Evolutionary conservation across 1,140 invertebrate genomes (phyloP).

Genomic region (Pararge aegeria): DNA sequence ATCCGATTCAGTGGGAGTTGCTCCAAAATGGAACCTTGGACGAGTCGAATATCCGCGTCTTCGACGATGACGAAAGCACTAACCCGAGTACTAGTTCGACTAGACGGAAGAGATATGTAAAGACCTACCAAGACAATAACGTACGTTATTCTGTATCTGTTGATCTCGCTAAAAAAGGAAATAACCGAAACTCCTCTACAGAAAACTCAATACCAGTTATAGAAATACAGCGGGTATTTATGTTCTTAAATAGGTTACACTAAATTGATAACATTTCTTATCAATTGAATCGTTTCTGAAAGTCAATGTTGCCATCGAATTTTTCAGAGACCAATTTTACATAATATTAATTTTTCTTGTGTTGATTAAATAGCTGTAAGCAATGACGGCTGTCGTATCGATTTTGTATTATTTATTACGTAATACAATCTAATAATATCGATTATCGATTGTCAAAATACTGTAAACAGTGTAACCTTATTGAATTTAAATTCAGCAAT

Average conservation of each 20-base stretch:
- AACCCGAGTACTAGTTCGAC: slow-evolving; percentile 36
- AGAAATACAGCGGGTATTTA: slow-evolving; percentile 68
- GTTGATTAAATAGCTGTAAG: too few relatives aligned
- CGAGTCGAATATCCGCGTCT: slow-evolving; percentile 43
- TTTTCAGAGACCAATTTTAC: too few relatives aligned
- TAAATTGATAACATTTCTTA: neutral
- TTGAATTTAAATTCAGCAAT: too few relatives aligned
- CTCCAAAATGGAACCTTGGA: slow-evolving; percentile 59
- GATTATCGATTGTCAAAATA: neutral
- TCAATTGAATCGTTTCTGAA: neutral
- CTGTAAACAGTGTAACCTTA: too few relatives aligned
- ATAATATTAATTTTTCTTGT: too few relatives aligned
- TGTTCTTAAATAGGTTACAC: slow-evolving; percentile 39
- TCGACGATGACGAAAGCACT: slow-evolving; percentile 48
- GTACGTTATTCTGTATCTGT: slow-evolving; percentile 71
- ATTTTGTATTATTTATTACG: neutral
- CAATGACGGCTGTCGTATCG: neutral
- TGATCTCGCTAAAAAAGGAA: slow-evolving; percentile 49
- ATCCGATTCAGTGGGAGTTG: slow-evolving; percentile 72
- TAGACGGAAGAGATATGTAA: slow-evolving; percentile 51
- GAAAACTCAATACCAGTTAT: slow-evolving; percentile 55
- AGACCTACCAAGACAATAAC: slow-evolving; percentile 56
- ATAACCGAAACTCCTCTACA: slow-evolving; percentile 29
- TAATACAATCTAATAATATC: neutral
- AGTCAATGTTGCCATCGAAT: neutral